Percentiles rank a stretch among this genome's conserved stretches.
These are phyloP conservation scores for Melipona beecheii DNA, from an alignment of 2,888 invertebrate species.

Conservation along the genomic window DNA sequence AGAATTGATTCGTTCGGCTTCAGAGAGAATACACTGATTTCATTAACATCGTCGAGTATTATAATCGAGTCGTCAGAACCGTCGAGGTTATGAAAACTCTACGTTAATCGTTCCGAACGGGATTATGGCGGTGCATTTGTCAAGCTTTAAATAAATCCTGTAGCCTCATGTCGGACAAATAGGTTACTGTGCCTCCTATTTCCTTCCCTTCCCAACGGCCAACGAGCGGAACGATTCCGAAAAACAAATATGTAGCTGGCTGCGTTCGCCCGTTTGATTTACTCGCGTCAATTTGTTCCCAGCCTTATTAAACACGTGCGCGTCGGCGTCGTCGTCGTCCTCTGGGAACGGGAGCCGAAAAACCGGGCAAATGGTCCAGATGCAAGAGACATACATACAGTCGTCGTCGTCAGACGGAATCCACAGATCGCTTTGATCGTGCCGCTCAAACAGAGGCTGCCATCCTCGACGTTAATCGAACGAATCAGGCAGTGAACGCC, in stretches of 20 bases:
- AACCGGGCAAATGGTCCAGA: conserved; percentile 36
- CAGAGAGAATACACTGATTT: background rate
- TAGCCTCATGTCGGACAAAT: conserved; percentile 1
- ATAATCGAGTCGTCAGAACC: background rate
- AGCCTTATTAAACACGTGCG: conserved; percentile 34
- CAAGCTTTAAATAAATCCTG: conserved; percentile 12
- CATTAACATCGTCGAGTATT: background rate
- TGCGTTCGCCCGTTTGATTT: conserved; percentile 26
- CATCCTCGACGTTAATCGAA: conserved; percentile 55
- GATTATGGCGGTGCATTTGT: conserved; percentile 6
- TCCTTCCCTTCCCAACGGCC: background rate
- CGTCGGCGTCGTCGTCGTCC: background rate
- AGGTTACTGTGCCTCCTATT: conserved; percentile 15
- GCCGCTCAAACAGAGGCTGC: conserved; percentile 41
- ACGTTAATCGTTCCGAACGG: background rate
- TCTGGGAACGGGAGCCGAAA: conserved; percentile 29
- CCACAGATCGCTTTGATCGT: conserved; percentile 45
- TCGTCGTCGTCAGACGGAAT: background rate
- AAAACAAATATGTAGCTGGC: background rate
- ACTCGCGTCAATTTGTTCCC: conserved; percentile 43
- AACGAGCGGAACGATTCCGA: conserved; percentile 22
- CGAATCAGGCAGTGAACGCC: conserved; percentile 34
- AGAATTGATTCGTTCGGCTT: background rate
- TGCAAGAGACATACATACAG: conserved; percentile 2
- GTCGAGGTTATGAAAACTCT: background rate